Conservation (phyloP, 2,113 vertebrate species). For the Murina feae region DNA sequence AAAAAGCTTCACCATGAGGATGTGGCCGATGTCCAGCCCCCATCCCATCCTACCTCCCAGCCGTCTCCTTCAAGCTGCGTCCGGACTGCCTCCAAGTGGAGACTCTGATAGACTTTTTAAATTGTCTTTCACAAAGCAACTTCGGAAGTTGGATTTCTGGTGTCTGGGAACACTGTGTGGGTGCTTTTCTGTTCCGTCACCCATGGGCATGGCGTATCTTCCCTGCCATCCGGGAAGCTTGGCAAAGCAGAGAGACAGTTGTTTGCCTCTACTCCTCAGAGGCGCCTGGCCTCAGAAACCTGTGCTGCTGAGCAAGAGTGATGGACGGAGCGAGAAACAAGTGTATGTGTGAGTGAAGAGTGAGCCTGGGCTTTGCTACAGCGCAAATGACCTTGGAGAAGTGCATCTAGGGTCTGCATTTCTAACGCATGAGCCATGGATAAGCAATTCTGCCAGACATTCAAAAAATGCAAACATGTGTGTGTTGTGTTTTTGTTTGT, state of each 20-base stretch:
- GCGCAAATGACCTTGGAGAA: background rate
- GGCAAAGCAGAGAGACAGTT: background rate
- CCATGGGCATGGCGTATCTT: rapidly evolving
- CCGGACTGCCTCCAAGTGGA: background rate
- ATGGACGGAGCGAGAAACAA: background rate
- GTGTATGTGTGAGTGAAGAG: rapidly evolving
- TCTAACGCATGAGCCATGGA: rapidly evolving
- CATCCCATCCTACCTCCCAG: background rate
- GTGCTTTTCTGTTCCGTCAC: background rate
- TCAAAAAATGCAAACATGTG: background rate
- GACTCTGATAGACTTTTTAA: background rate
- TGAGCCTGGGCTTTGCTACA: background rate
- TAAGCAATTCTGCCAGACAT: background rate
- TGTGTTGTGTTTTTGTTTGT: background rate
- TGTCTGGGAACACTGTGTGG: rapidly evolving
- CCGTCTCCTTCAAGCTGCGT: background rate
- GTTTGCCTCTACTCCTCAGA: background rate
- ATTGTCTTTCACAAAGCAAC: background rate
- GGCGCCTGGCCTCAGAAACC: background rate
- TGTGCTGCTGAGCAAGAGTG: background rate
- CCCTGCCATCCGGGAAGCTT: background rate
- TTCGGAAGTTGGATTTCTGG: background rate
- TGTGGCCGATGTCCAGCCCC: rapidly evolving
- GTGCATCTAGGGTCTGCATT: background rate
- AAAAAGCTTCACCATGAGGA: rapidly evolving